phyloP scores from a whole-genome alignment of 2,797 vertebrate species.

The Enteromius viviparus region DNA sequence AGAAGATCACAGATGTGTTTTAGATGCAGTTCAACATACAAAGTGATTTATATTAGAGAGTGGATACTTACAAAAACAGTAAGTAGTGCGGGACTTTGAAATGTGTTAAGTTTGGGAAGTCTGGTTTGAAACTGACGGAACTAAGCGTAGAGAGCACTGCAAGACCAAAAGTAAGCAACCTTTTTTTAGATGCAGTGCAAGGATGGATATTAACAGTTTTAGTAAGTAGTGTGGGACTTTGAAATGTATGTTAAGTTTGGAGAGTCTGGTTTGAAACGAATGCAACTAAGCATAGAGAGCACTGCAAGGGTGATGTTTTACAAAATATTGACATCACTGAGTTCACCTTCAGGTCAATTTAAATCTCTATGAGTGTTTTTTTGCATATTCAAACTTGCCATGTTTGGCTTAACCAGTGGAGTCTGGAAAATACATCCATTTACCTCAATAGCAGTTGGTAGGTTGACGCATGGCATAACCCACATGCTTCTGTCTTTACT shows the following conservation, averaged over 20 bases:
- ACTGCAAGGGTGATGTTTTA: not conserved
- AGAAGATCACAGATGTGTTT: conserved; percentile 42
- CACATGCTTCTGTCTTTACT: too few species aligned
- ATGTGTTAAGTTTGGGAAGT: not conserved
- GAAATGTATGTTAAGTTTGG: conserved; percentile 3
- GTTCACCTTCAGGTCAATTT: not conserved
- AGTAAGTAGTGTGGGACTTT: not conserved
- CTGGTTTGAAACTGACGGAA: not conserved
- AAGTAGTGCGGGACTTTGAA: conserved; percentile 12
- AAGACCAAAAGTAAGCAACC: not conserved
- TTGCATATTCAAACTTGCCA: not conserved
- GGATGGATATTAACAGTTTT: conserved; percentile 27
- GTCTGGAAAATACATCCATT: too few species aligned
- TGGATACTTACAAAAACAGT: conserved; percentile 27
- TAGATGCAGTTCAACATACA: conserved; percentile 28
- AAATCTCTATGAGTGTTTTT: not conserved
- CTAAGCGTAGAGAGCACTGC: not conserved
- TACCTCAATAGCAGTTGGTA: too few species aligned
- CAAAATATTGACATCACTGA: not conserved
- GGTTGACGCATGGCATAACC: too few species aligned
- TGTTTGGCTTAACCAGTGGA: not conserved
- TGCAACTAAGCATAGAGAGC: too few species aligned
- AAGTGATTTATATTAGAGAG: conserved; percentile 30
- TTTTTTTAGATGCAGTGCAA: conserved; percentile 30
- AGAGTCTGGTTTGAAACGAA: not conserved